Evolutionary conservation across 2,113 vertebrate genomes (phyloP).

Genomic region (Plecotus auritus): DNA sequence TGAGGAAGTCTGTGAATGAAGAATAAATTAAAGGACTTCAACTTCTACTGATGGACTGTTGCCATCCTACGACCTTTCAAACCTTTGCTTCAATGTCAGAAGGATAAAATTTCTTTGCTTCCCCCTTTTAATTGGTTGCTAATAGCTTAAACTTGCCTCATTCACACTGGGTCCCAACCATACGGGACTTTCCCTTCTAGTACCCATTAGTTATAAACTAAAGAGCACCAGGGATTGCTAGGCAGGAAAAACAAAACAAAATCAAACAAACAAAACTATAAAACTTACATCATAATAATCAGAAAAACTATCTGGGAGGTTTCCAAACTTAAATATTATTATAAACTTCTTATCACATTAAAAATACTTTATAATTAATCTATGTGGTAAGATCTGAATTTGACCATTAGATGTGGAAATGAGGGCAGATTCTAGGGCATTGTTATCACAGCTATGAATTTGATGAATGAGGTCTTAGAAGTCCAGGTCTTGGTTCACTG

Average conservation of each 20-base stretch:
- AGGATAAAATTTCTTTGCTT: not conserved
- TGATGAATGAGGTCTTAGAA: slow-evolving; percentile 7
- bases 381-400: not conserved
- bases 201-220: not conserved
- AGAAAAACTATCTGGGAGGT: not conserved
- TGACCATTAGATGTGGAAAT: slow-evolving; percentile 7
- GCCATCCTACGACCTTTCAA: not conserved
- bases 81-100: not conserved
- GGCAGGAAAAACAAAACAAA: not conserved
- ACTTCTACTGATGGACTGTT: not conserved
- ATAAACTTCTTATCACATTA: not conserved
- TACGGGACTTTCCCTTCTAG: not conserved
- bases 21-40: not conserved
- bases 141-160: not conserved
- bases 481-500: not conserved
- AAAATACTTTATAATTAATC: slow-evolving; percentile 30
- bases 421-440: not conserved
- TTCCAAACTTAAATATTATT: slow-evolving; percentile 13
- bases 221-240: not conserved
- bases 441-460: not conserved
- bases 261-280: not conserved
- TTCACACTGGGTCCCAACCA: not conserved
- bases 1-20: not conserved
- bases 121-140: not conserved
- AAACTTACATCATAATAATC: not conserved